These are phyloP conservation scores for Pituophis catenifer DNA, from an alignment of 2,113 vertebrate species.

Conservation along the genomic window DNA sequence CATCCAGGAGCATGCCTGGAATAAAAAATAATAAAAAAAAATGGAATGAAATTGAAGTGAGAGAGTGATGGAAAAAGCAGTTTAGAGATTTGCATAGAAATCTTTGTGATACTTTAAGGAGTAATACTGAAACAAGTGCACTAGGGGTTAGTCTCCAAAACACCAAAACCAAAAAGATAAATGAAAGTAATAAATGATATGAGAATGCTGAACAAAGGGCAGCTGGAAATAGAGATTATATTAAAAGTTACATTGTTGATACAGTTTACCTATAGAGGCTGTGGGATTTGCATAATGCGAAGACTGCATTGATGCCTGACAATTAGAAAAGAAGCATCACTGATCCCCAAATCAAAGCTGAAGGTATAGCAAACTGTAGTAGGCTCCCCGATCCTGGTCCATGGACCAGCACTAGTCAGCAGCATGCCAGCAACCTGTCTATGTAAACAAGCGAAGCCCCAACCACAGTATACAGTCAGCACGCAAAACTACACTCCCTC, in stretches of 20 bases:
- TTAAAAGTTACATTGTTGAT: background rate
- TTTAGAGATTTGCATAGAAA: background rate
- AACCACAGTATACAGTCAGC: no score
- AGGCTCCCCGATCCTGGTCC: no score
- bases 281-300: no score
- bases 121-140: background rate
- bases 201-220: background rate
- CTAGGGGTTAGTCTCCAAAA: background rate
- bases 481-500: no score
- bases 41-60: background rate
- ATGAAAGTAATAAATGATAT: background rate
- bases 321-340: no score
- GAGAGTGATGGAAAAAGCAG: background rate
- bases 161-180: background rate
- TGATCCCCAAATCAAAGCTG: no score
- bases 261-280: background rate
- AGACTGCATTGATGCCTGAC: no score
- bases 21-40: background rate
- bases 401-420: no score
- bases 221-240: background rate
- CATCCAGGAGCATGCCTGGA: background rate
- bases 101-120: background rate
- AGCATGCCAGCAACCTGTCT: no score
- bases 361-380: background rate
- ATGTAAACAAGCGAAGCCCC: no score